A percentile compares a stretch with the other conserved stretches of the same genome.
Evolutionary conservation across 2,888 invertebrate genomes (phyloP).

Genomic region (Aphrophora alni): DNA sequence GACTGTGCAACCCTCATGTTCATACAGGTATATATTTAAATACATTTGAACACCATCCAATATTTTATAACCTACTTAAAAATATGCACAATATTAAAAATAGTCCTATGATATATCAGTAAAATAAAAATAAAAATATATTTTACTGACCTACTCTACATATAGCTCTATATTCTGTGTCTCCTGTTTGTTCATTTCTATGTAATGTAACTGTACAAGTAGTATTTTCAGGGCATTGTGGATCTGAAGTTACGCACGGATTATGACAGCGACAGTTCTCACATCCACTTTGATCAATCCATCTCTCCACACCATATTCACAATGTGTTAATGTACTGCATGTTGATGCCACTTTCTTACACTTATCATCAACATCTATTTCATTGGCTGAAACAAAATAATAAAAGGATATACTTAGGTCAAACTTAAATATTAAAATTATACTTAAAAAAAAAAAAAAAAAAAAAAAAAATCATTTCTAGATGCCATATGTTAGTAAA

Average conservation of each 20-base stretch:
- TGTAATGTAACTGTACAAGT: conserved; percentile 73
- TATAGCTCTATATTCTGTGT: conserved; percentile 63
- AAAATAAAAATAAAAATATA: too few species aligned
- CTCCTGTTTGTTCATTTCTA: conserved; percentile 54
- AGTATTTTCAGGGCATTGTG: conserved; percentile 67
- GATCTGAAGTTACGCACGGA: conserved; percentile 67
- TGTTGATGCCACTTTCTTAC: conserved; percentile 62
- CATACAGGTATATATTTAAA: too few species aligned
- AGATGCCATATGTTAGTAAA: too few species aligned
- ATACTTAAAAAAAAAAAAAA: too few species aligned
- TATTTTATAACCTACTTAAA: too few species aligned
- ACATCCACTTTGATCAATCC: conserved; percentile 68
- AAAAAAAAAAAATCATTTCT: too few species aligned
- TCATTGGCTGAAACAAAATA: conserved; percentile 55
- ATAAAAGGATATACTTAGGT: not conserved
- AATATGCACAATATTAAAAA: too few species aligned
- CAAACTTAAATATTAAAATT: too few species aligned
- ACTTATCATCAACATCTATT: conserved; percentile 55
- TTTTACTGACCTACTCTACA: conserved; percentile 70
- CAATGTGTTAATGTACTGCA: conserved; percentile 69
- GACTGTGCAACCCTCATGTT: too few species aligned
- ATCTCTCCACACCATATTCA: conserved; percentile 73
- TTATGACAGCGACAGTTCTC: conserved; percentile 75
- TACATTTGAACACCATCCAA: too few species aligned
- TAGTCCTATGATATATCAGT: too few species aligned